Conservation (phyloP, 2,888 invertebrate species). For the Galeruca laticollis region DNA sequence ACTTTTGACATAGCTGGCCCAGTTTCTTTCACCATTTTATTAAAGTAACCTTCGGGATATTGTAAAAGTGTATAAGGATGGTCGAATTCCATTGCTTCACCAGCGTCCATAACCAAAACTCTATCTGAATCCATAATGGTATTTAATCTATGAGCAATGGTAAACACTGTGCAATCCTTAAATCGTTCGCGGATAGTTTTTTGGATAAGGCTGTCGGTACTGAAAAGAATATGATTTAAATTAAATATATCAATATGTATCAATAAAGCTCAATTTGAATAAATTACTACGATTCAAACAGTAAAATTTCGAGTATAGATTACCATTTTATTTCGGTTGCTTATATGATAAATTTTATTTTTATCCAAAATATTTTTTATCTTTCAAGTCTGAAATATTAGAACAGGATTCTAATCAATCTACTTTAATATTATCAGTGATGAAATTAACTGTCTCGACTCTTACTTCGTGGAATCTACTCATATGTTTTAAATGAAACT, state of each 20-base stretch:
- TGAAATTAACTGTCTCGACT: no score
- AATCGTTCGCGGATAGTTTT: slow-evolving; percentile 81
- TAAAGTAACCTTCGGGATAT: slow-evolving; percentile 58
- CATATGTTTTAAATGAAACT: no score
- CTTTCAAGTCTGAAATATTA: no score
- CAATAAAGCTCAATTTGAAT: no score
- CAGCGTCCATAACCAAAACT: slow-evolving; percentile 73
- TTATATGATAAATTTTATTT: no score
- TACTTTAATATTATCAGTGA: no score
- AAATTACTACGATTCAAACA: no score
- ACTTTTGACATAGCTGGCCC: slow-evolving; percentile 57
- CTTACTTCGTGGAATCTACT: no score
- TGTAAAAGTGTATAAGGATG: slow-evolving; percentile 66
- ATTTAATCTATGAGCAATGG: slow-evolving; percentile 85
- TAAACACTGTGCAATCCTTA: slow-evolving; percentile 81
- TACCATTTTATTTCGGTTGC: no score
- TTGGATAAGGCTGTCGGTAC: slow-evolving; percentile 84
- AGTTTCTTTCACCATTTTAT: slow-evolving; percentile 63
- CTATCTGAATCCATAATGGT: slow-evolving; percentile 89
- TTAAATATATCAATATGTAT: not conserved
- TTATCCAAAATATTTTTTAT: no score
- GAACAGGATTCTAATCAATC: no score
- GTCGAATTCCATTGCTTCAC: slow-evolving; percentile 69
- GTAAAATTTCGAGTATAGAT: no score
- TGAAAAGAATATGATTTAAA: slow-evolving; percentile 60